Evolutionary conservation across 1,140 invertebrate species (phyloP).

Genomic region (Heliconius congener): DNA sequence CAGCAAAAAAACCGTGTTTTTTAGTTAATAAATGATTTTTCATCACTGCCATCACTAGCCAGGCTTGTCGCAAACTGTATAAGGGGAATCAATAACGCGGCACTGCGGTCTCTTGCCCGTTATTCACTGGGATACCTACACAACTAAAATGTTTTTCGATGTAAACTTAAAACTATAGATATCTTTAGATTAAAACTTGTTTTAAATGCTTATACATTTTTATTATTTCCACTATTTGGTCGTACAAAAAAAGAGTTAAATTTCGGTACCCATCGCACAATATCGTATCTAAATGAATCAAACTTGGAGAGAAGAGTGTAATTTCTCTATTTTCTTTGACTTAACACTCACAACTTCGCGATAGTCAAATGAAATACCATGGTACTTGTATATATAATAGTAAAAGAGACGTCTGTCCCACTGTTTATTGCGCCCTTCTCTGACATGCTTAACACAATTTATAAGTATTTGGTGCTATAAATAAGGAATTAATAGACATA

Average conservation of each 20-base stretch:
- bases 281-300: too few relatives aligned
- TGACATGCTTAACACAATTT: constrained; percentile 27
- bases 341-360: neutral
- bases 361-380: neutral
- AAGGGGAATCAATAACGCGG: constrained; percentile 47
- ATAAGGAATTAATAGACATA: constrained; percentile 3
- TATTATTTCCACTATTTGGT: neutral
- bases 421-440: constrained; percentile 22
- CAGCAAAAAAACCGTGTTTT: neutral
- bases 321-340: neutral
- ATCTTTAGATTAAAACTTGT: neutral
- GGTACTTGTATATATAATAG: neutral
- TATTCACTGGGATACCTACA: constrained; percentile 36
- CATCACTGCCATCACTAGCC: neutral
- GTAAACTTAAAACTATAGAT: neutral
- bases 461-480: constrained; percentile 20
- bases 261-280: too few relatives aligned
- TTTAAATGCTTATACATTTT: neutral
- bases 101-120: constrained; percentile 43
- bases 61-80: neutral
- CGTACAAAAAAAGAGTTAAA: too few relatives aligned
- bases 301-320: too few relatives aligned
- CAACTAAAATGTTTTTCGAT: neutral
- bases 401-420: neutral
- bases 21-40: neutral